Base-by-base conservation (phyloP, 2,113 vertebrate species). In the Catharus minimus region DNA sequence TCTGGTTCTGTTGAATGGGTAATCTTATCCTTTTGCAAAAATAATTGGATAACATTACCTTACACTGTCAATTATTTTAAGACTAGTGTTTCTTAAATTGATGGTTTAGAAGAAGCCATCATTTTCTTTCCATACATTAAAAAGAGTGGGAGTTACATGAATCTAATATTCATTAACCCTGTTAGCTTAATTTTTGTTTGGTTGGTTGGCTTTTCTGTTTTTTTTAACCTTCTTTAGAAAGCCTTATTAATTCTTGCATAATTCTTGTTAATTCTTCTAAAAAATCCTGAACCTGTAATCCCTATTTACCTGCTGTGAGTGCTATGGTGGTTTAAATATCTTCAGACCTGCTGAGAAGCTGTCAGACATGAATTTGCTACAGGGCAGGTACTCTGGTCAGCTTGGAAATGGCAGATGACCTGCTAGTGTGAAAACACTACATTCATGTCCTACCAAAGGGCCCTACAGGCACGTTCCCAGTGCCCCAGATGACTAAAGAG, bases 391-490 rank as follows among this genome's bases (percentile, higher is more conserved):
- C 50, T 30, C 19, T 68, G 62, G 22, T 73, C 38, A 53, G 72
- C 11, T 61, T 5, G 9, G n/a, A 78, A 89, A 24, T 15, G 49
- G 43, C 44, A 81, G 13, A 19, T 52, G 56, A 60, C 49, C 49
- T 69, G 55, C 67, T 56, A 57, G 5, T 74, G 30, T 64, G 53
- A 83, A 74, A 84, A 11, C 18, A 41, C 24, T 11, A 2, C 17
- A 6, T 68, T 68, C 30, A 14, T 0, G 0, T 62, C 33, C 24
- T 41, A 1, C 24, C 49, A n/a, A 23, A 76, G 21, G 41, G 68
- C 55, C 46, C 38, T 69, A 21, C 14, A 16, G 43, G 26, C 43
- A 11, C 18, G 27, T 81, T 78, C 55, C 39, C 44, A 27, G 8
- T 77, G 46, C 17, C 30, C 15, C 36, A 41, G 28, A 11, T 65